Evolutionary conservation across 2,888 invertebrate genomes (phyloP).

Genomic region (Dicranocentrus wangi): DNA sequence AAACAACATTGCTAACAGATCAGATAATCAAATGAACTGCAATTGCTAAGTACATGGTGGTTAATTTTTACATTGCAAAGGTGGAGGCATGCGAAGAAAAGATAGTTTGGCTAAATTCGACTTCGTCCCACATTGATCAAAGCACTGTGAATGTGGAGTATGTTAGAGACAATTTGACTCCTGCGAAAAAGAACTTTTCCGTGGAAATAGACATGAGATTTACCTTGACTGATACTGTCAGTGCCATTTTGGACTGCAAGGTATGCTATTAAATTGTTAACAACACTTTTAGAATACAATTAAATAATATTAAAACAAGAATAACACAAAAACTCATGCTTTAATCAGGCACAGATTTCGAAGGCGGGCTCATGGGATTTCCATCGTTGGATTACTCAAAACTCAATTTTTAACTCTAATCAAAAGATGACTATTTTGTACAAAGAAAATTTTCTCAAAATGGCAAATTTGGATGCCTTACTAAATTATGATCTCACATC

Average conservation of each 20-base stretch:
- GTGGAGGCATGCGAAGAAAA: conserved; percentile 32
- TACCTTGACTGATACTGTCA: conserved; percentile 31
- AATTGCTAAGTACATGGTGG: neutral
- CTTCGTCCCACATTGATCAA: conserved; percentile 38
- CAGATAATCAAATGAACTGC: neutral
- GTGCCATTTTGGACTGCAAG: conserved; percentile 36
- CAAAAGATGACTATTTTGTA: conserved; percentile 6
- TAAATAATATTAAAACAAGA: neutral
- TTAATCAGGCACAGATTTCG: conserved; percentile 22
- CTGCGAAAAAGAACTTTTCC: conserved; percentile 40
- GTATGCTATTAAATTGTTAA: conserved; percentile 26
- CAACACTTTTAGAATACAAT: no score
- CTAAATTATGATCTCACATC: conserved; percentile 45
- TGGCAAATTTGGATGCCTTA: conserved; percentile 56
- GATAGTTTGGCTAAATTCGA: conserved; percentile 40
- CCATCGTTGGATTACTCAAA: conserved; percentile 26
- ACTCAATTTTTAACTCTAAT: neutral
- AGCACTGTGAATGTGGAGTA: conserved; percentile 17
- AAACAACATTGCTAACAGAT: neutral
- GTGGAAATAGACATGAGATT: conserved; percentile 61
- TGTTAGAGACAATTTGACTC: conserved; percentile 39
- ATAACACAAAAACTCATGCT: neutral
- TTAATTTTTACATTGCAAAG: conserved; percentile 1
- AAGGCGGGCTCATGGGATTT: conserved; percentile 24
- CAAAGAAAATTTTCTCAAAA: conserved; percentile 52